phyloP scores from a whole-genome alignment of 2,888 invertebrate genomes.

The Pollenia griseotomentosa region DNA sequence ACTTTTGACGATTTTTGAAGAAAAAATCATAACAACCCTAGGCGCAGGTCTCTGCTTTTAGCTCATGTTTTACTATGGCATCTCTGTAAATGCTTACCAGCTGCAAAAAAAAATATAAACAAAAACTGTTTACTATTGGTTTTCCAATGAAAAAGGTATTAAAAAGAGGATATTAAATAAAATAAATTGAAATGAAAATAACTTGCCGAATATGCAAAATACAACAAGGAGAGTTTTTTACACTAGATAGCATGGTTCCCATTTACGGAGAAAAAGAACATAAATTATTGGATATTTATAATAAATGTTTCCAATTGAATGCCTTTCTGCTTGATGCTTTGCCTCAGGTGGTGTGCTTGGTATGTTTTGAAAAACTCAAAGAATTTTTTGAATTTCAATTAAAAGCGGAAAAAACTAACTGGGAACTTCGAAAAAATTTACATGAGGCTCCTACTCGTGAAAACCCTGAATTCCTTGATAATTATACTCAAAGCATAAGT shows the following conservation, averaged over 20 bases:
- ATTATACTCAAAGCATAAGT: background rate
- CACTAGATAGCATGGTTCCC: slow-evolving; percentile 68
- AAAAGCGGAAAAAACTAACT: slow-evolving; percentile 70
- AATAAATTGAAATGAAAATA: slow-evolving; percentile 57
- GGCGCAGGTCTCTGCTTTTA: too few species aligned
- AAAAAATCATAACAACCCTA: too few species aligned
- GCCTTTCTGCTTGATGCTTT: slow-evolving; percentile 69
- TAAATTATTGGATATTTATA: slow-evolving; percentile 71
- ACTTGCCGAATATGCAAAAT: slow-evolving; percentile 74
- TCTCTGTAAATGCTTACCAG: background rate
- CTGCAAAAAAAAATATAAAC: slow-evolving; percentile 17
- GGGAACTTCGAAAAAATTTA: slow-evolving; percentile 51
- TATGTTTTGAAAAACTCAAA: slow-evolving; percentile 68
- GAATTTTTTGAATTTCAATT: slow-evolving; percentile 64
- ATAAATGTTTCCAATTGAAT: slow-evolving; percentile 73
- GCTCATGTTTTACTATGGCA: background rate
- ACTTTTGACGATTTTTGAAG: too few species aligned
- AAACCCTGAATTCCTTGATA: background rate
- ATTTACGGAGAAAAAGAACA: slow-evolving; percentile 28
- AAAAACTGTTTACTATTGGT: background rate
- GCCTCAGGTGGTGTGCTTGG: slow-evolving; percentile 74
- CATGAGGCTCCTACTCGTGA: background rate
- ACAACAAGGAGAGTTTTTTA: slow-evolving; percentile 70
- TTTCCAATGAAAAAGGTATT: background rate
- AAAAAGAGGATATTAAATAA: background rate